A percentile compares a stretch with the other conserved stretches of the same genome.
Evolutionary conservation across 1,140 invertebrate genomes (phyloP).

Genomic region (Cydia amplana): DNA sequence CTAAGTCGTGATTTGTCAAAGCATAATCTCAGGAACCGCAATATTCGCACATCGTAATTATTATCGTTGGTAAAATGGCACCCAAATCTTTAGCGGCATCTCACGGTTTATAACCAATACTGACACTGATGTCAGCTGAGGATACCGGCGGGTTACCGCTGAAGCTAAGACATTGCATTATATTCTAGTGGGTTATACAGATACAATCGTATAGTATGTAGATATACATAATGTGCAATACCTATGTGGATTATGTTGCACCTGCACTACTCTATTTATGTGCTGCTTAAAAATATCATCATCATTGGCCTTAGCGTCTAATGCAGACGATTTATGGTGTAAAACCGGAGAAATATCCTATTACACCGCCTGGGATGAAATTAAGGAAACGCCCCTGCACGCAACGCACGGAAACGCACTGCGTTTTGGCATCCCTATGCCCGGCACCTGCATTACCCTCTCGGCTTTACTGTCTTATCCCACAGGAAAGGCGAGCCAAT

Average conservation of each 20-base stretch:
- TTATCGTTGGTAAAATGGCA: constrained; percentile 75
- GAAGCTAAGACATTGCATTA: background rate
- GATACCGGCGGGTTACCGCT: background rate
- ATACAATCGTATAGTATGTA: too few relatives aligned
- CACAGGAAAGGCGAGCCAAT: too few relatives aligned
- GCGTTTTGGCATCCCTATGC: too few relatives aligned
- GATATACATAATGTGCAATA: background rate
- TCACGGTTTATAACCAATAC: constrained; percentile 54
- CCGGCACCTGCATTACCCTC: too few relatives aligned
- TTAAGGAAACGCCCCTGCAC: too few relatives aligned
- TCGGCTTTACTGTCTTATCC: too few relatives aligned
- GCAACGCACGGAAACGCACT: too few relatives aligned
- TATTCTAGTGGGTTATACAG: background rate
- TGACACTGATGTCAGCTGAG: constrained; percentile 23
- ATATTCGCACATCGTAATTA: constrained; percentile 79
- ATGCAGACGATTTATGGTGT: too few relatives aligned
- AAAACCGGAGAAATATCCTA: too few relatives aligned
- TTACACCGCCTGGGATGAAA: too few relatives aligned
- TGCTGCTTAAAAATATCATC: too few relatives aligned
- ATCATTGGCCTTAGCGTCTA: too few relatives aligned
- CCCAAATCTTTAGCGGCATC: constrained; percentile 69
- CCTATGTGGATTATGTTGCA: background rate
- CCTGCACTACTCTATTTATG: background rate
- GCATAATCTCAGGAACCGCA: constrained; percentile 77
- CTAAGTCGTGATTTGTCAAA: constrained; percentile 79